These are phyloP conservation scores for Notarius lentiginosus DNA, from an alignment of 2,113 vertebrate genomes.

Conservation along the genomic window DNA sequence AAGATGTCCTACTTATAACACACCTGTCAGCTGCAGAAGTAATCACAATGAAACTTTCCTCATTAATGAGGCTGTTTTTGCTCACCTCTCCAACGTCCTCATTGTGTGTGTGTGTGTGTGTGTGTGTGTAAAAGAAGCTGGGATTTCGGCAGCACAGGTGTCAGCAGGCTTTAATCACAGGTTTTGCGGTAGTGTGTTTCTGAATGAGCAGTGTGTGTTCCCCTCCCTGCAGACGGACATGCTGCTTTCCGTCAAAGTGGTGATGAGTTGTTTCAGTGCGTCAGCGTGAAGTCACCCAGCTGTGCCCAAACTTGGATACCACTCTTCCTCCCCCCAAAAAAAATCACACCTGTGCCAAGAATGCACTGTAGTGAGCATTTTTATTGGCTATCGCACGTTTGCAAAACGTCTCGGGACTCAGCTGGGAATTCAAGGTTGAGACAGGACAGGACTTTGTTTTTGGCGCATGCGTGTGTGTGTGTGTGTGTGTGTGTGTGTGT, in stretches of 20 bases:
- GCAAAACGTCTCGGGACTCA: slow-evolving; percentile 37
- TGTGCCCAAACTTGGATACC: slow-evolving; percentile 59
- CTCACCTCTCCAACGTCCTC: background rate
- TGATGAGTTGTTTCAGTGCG: slow-evolving; percentile 71
- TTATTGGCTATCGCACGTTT: slow-evolving; percentile 54
- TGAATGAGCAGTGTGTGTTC: slow-evolving; percentile 59
- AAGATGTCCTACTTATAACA: background rate
- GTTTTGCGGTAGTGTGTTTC: slow-evolving; percentile 54
- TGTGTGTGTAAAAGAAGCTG: slow-evolving; percentile 25
- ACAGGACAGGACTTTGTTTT: background rate
- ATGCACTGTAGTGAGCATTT: slow-evolving; percentile 41
- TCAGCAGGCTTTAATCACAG: slow-evolving; percentile 72
- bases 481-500: slow-evolving; percentile 28
- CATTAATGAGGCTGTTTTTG: background rate
- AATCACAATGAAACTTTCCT: slow-evolving; percentile 2
- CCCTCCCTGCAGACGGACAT: slow-evolving; percentile 2
- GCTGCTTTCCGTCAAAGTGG: slow-evolving; percentile 14
- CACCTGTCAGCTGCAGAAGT: background rate
- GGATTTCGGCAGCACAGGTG: slow-evolving; percentile 64
- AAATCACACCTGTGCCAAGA: slow-evolving; percentile 32
- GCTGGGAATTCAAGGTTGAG: slow-evolving; percentile 55
- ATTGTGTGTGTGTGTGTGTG: background rate
- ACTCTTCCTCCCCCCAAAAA: background rate
- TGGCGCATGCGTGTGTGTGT: slow-evolving; percentile 29
- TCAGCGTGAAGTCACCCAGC: slow-evolving; percentile 58